phyloP scores from a whole-genome alignment of 2,888 invertebrate genomes.

The Pristionchus japonicus region DNA sequence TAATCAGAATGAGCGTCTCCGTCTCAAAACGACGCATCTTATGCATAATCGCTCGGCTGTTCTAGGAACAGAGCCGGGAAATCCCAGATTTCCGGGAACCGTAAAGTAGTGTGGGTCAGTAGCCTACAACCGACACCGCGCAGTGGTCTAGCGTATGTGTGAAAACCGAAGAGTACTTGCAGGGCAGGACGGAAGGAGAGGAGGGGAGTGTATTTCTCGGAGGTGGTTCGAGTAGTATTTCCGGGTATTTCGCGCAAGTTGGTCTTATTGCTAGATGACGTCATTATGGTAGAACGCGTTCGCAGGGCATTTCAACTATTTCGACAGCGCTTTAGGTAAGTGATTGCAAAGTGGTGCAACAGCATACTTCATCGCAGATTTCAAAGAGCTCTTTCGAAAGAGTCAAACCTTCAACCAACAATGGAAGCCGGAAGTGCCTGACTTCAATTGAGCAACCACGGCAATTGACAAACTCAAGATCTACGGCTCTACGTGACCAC shows the following conservation, averaged over 20 bases:
- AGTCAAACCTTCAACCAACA: neutral
- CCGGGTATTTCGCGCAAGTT: neutral
- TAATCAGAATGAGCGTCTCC: neutral
- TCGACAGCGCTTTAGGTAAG: neutral
- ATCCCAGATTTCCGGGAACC: neutral
- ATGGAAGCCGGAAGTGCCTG: neutral
- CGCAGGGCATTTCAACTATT: neutral
- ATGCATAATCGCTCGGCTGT: neutral
- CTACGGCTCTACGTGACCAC: neutral
- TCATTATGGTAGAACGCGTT: neutral
- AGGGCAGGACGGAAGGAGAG: neutral
- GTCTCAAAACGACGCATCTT: neutral
- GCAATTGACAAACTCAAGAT: neutral
- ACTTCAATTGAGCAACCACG: neutral
- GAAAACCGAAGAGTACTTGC: neutral
- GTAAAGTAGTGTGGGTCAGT: neutral
- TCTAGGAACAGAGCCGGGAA: neutral
- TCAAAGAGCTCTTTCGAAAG: neutral
- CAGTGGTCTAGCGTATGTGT: neutral
- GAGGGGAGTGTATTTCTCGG: neutral
- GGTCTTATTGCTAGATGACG: neutral
- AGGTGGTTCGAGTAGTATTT: conserved; percentile 5
- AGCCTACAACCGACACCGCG: neutral
- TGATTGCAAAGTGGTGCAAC: neutral
- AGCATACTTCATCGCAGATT: neutral